Evolutionary conservation across 64 coral and sea anemone genomes (phyloP).

Genomic region (Porites australiensis): DNA sequence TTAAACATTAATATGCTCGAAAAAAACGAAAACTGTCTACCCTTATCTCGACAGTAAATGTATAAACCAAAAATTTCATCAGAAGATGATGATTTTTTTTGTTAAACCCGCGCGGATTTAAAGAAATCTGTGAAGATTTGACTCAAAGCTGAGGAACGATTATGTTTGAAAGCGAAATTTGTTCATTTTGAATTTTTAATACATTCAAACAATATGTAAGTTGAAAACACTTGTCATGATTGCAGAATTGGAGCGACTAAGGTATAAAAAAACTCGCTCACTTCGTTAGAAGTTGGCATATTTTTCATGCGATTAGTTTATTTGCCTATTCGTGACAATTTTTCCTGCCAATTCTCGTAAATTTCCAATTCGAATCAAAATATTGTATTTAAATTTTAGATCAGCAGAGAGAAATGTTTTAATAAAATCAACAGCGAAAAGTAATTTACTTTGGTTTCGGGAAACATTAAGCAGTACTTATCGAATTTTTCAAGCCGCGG

Average conservation of each 20-base stretch:
- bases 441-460: constrained; percentile 58
- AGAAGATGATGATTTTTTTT: not conserved
- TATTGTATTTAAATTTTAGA: constrained; percentile 62
- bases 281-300: not conserved
- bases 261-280: not conserved
- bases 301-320: not conserved
- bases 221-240: constrained; percentile 35
- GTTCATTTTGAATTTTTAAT: constrained; percentile 57
- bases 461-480: constrained; percentile 43
- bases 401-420: constrained; percentile 19
- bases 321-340: not conserved
- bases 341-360: not conserved
- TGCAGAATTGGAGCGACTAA: not conserved
- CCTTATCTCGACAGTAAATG: constrained; percentile 30
- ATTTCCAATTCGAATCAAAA: constrained; percentile 20
- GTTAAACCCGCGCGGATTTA: not conserved
- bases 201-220: constrained; percentile 33
- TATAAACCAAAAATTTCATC: not conserved
- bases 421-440: constrained; percentile 56
- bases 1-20: constrained; percentile 78
- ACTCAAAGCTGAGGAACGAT: not conserved
- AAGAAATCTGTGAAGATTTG: not conserved
- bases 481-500: constrained; percentile 34
- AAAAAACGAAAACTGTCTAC: constrained; percentile 28
- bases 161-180: constrained; percentile 19